Percentiles rank a stretch among this genome's conserved stretches.
Evolutionary conservation across 2,113 vertebrate genomes (phyloP).

Genomic region (Macaca fascicularis): T2T-MFA8v1.1 NC_088376.1:125438001-125438500

Average conservation of each 20-base stretch:
- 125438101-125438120: not conserved
- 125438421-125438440: not conserved
- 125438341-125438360: conserved; percentile 12
- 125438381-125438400: not conserved
- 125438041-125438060: conserved; percentile 49
- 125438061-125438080: conserved; percentile 21
- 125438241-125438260: conserved; percentile 45
- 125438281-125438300: conserved; percentile 30
- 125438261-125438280: not conserved
- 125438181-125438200: conserved; percentile 55
- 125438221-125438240: not conserved
- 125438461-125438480: not conserved
- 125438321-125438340: not conserved
- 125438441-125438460: not conserved
- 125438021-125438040: conserved; percentile 21
- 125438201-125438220: conserved; percentile 26
- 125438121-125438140: not conserved
- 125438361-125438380: not conserved
- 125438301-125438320: not conserved
- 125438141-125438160: not conserved
- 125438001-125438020: conserved; percentile 31
- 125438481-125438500: not conserved
- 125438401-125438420: not conserved
- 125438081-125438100: not conserved
- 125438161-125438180: not conserved